Evolutionary conservation across 2,888 invertebrate species (phyloP).

Genomic region (Chymomyza procnemis): DNA sequence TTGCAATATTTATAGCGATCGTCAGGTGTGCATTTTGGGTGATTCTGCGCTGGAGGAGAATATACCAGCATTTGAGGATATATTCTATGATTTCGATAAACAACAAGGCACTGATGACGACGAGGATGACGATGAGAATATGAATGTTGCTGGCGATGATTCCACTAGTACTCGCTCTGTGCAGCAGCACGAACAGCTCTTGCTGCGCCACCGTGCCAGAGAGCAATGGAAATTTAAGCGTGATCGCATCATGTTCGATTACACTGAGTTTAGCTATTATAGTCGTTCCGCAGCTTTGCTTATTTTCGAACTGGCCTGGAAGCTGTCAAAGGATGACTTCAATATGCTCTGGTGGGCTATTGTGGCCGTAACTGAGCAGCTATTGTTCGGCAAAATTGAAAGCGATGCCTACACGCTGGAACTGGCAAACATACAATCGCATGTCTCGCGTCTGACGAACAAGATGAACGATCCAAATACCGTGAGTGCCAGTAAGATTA

Average conservation of each 20-base stretch:
- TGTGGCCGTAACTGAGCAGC: conserved; percentile 89
- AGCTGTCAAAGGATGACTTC: conserved; percentile 89
- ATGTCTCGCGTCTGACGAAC: conserved; percentile 84
- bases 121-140: conserved; percentile 78
- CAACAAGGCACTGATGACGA: conserved; percentile 77
- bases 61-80: conserved; percentile 91
- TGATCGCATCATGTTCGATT: conserved; percentile 91
- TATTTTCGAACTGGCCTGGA: conserved; percentile 93
- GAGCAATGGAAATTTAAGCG: conserved; percentile 91
- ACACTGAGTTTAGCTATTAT: conserved; percentile 93
- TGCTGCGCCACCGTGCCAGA: conserved; percentile 82
- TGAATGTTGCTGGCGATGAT: conserved; percentile 65
- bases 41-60: conserved; percentile 82
- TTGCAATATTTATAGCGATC: conserved; percentile 93
- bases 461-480: conserved; percentile 80
- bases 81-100: conserved; percentile 86
- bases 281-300: conserved; percentile 85
- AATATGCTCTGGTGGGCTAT: conserved; percentile 92
- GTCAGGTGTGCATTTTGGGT: conserved; percentile 81
- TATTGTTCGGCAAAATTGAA: conserved; percentile 85
- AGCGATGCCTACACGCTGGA: conserved; percentile 87
- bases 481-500: conserved; percentile 82
- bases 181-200: conserved; percentile 80
- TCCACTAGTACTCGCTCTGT: conserved; percentile 76
- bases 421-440: conserved; percentile 92